Percentiles rank a stretch among this genome's conserved stretches.
Conservation (phyloP, 2,797 vertebrate species). For the Rhyacichthys aspro region DNA sequence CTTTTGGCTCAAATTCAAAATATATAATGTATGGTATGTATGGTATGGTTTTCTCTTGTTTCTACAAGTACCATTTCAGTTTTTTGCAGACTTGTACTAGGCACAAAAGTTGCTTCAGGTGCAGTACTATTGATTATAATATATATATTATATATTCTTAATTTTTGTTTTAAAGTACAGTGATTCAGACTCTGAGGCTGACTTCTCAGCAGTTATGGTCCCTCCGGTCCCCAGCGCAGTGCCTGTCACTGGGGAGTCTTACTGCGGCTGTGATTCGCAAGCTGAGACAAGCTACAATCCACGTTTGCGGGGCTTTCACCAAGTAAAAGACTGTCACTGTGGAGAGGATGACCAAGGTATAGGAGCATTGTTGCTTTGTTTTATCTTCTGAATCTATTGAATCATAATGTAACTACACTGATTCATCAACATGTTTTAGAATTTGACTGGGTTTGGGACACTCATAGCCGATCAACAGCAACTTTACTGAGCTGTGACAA, state of each 20-base stretch:
- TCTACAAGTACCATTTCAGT: no score
- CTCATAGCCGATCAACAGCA: slow-evolving; percentile 86
- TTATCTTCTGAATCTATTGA: not conserved
- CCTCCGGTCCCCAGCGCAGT: slow-evolving; percentile 92
- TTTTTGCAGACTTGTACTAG: no score
- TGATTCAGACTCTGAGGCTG: slow-evolving; percentile 92
- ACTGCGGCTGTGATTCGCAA: slow-evolving; percentile 92
- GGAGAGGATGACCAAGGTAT: slow-evolving; percentile 96
- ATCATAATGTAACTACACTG: not conserved
- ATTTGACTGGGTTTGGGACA: slow-evolving; percentile 97
- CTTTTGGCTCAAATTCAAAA: no score
- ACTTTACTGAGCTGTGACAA: slow-evolving; percentile 92
- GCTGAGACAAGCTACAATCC: slow-evolving; percentile 85
- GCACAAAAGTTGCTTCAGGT: no score
- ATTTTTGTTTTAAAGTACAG: slow-evolving; percentile 83
- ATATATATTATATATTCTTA: not conserved
- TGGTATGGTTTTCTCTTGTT: no score
- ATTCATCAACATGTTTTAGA: slow-evolving; percentile 74
- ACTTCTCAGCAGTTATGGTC: slow-evolving; percentile 84
- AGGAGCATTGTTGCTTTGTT: not conserved
- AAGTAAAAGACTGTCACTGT: slow-evolving; percentile 90
- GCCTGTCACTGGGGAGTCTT: slow-evolving; percentile 95
- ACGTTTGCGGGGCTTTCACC: slow-evolving; percentile 84
- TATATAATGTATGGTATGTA: no score
- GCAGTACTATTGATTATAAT: no score